Conservation (phyloP, 1,140 invertebrate genomes). For the Danaus plexippus region DNA sequence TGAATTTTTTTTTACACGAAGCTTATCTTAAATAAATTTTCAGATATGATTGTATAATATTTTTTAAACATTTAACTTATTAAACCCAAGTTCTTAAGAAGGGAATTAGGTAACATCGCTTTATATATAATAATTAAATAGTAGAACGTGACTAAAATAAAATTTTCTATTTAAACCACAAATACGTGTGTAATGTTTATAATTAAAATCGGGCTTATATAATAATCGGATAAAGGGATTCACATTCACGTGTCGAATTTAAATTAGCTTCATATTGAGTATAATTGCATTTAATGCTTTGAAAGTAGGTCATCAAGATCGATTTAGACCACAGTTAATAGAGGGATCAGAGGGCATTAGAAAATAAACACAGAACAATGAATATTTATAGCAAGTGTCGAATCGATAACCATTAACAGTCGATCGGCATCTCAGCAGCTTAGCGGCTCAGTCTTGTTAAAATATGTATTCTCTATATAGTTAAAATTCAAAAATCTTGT, state of each 20-base stretch:
- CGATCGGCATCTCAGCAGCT: slow-evolving; percentile 13
- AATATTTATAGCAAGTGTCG: slow-evolving; percentile 29
- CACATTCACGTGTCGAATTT: slow-evolving; percentile 2
- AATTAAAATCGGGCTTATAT: too few species aligned
- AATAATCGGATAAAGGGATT: too few species aligned
- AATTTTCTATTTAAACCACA: too few species aligned
- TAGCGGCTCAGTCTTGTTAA: slow-evolving; percentile 22
- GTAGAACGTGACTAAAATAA: too few species aligned
- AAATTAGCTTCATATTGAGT: slow-evolving; percentile 11
- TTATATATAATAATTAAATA: too few species aligned
- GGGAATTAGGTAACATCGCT: too few species aligned
- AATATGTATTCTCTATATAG: slow-evolving; percentile 10
- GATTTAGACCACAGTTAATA: slow-evolving; percentile 16
- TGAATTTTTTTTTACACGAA: too few species aligned
- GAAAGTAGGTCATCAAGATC: slow-evolving; percentile 14
- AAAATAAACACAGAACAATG: slow-evolving; percentile 25
- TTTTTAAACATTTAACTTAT: too few species aligned
- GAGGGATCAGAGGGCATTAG: slow-evolving; percentile 16
- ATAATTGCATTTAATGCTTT: slow-evolving; percentile 10
- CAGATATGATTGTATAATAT: too few species aligned
- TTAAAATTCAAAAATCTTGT: slow-evolving; percentile 15
- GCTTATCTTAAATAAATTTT: too few species aligned
- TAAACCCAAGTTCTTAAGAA: too few species aligned
- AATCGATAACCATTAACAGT: slow-evolving; percentile 32
- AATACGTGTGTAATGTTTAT: too few species aligned